Evolutionary conservation across 2,113 vertebrate species (phyloP).

Genomic region (Xiphophorus maculatus): DNA sequence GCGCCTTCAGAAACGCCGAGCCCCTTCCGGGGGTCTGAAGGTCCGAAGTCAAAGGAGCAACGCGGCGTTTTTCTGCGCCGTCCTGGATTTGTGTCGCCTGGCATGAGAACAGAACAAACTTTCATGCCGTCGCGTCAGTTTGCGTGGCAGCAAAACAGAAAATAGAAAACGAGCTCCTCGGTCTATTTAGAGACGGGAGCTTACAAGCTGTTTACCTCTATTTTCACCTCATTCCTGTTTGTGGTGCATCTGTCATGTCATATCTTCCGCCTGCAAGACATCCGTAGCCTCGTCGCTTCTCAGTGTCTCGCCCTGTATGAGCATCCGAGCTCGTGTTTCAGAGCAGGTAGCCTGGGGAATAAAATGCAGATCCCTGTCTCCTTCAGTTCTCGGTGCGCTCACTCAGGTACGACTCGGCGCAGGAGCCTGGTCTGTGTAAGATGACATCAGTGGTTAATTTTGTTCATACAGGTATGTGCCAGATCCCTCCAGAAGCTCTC

Average conservation of each 20-base stretch:
- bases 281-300: constrained; percentile 56
- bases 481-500: constrained; percentile 48
- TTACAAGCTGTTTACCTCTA: constrained; percentile 53
- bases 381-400: constrained; percentile 51
- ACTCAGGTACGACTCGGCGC: constrained; percentile 31
- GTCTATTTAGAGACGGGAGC: constrained; percentile 56
- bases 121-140: not conserved
- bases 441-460: constrained; percentile 70
- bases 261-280: constrained; percentile 49
- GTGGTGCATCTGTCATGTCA: constrained; percentile 50
- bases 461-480: constrained; percentile 64
- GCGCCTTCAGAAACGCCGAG: constrained; percentile 48
- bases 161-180: constrained; percentile 39
- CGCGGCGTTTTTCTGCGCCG: constrained; percentile 47
- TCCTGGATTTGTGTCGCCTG: constrained; percentile 42
- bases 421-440: constrained; percentile 42
- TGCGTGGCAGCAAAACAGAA: not conserved
- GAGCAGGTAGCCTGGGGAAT: constrained; percentile 54
- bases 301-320: constrained; percentile 54
- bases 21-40: constrained; percentile 45
- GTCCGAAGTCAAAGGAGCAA: constrained; percentile 69
- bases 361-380: constrained; percentile 72
- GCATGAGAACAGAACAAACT: constrained; percentile 41
- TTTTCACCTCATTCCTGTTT: constrained; percentile 55
- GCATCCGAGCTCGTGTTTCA: constrained; percentile 49